These are phyloP conservation scores for Capromys pilorides DNA, from an alignment of 2,797 vertebrate species.

Conservation along the genomic window DNA sequence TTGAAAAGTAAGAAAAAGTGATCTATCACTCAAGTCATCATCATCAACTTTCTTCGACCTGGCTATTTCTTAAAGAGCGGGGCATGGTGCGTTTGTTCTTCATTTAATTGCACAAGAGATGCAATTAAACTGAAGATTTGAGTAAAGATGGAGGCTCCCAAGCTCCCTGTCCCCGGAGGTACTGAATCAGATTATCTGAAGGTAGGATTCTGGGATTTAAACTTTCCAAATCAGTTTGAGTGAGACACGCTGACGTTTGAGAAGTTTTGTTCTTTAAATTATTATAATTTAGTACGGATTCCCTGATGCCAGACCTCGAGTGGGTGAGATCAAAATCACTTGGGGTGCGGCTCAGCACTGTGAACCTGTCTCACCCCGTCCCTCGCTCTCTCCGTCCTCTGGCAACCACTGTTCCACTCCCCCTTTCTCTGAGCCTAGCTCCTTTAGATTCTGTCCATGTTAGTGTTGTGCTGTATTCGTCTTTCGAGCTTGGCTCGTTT, in stretches of 20 bases:
- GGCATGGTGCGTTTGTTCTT: not conserved
- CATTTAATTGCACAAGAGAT: not conserved
- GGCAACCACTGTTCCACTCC: not conserved
- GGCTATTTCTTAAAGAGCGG: not conserved
- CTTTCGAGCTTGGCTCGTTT: not conserved
- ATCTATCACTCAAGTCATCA: not conserved
- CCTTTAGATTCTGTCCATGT: not conserved
- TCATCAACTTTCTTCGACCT: not conserved
- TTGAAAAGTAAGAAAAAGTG: not conserved
- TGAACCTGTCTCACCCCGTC: not conserved
- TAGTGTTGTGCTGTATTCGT: not conserved
- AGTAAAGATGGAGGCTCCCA: not conserved
- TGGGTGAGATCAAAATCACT: not conserved
- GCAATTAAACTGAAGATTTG: not conserved
- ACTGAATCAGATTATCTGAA: too few species aligned
- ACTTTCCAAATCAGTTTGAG: not conserved
- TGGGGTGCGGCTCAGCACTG: not conserved
- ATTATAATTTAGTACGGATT: not conserved
- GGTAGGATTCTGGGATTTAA: not conserved
- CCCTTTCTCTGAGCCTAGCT: not conserved
- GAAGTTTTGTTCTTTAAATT: not conserved
- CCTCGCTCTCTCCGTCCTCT: not conserved
- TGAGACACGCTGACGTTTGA: fast-evolving
- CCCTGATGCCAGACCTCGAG: not conserved
- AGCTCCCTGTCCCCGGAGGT: too few species aligned